A percentile compares a stretch with the other conserved stretches of the same genome.
Conservation (phyloP, 2,888 invertebrate genomes). For the Acanthopleura granulata region DNA sequence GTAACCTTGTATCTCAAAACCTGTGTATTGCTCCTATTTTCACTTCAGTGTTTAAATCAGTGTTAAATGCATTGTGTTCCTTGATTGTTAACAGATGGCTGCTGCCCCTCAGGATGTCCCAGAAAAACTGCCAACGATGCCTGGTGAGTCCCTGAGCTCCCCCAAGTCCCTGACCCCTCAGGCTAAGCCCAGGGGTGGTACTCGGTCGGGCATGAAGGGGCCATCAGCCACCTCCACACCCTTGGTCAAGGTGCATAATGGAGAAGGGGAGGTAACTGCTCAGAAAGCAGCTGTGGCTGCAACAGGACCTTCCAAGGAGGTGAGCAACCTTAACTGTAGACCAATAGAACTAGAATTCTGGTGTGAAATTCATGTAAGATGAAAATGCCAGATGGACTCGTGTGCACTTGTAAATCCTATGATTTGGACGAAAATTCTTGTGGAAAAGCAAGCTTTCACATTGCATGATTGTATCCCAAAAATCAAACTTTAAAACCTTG, state of each 20-base stretch:
- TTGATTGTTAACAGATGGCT: slow-evolving; percentile 30
- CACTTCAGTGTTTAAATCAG: too few species aligned
- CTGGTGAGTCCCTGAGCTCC: slow-evolving; percentile 31
- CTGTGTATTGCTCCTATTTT: too few species aligned
- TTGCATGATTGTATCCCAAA: too few species aligned
- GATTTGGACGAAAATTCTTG: too few species aligned
- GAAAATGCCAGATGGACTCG: too few species aligned
- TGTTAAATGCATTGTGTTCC: too few species aligned
- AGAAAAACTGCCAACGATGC: slow-evolving; percentile 34
- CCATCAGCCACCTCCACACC: slow-evolving; percentile 61
- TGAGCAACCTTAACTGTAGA: background rate
- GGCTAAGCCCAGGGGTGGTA: slow-evolving; percentile 39
- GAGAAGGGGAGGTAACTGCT: background rate
- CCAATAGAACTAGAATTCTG: too few species aligned
- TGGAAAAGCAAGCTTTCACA: too few species aligned
- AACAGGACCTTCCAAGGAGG: background rate
- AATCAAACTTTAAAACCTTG: too few species aligned
- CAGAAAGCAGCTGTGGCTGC: slow-evolving; percentile 19
- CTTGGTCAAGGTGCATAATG: slow-evolving; percentile 34
- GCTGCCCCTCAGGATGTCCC: slow-evolving; percentile 48
- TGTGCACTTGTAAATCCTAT: too few species aligned
- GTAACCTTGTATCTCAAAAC: too few species aligned
- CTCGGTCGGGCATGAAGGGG: slow-evolving; percentile 37
- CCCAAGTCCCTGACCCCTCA: background rate
- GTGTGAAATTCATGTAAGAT: too few species aligned